Conservation (phyloP, 2,797 vertebrate species). For the Halcyon smyrnensis region DNA sequence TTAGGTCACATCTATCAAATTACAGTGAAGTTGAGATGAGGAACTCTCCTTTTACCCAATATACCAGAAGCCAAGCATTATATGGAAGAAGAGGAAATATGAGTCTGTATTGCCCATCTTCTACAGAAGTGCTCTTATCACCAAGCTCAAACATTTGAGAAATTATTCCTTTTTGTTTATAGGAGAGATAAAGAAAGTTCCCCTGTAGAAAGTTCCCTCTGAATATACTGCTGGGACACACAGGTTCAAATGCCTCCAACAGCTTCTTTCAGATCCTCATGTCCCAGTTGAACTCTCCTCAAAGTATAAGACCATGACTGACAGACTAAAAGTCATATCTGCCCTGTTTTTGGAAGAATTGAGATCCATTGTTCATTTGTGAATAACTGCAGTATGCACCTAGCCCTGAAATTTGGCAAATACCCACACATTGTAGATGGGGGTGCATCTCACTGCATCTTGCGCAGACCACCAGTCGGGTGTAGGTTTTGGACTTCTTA, state of each 20-base stretch:
- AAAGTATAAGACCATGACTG: not conserved
- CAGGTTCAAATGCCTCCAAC: not conserved
- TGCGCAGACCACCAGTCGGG: not conserved
- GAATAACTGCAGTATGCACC: not conserved
- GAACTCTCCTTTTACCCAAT: not conserved
- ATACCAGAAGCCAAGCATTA: not conserved
- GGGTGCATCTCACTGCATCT: not conserved
- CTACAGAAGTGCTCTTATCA: not conserved
- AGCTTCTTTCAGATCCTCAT: not conserved
- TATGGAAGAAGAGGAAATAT: not conserved
- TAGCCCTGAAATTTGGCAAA: not conserved
- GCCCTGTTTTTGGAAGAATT: not conserved
- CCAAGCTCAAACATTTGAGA: not conserved
- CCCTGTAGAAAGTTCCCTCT: not conserved
- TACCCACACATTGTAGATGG: fast-evolving
- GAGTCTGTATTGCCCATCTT: not conserved
- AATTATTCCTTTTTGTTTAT: not conserved
- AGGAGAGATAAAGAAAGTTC: not conserved
- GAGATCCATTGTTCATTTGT: not conserved
- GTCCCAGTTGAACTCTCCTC: not conserved
- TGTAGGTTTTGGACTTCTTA: not conserved
- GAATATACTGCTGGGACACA: not conserved
- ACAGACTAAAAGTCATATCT: not conserved
- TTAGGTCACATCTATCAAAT: not conserved
- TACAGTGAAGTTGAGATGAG: not conserved